Percentiles rank a stretch among this genome's conserved stretches.
These are phyloP conservation scores for Drosophila limbata DNA, from an alignment of 2,888 invertebrate species.

Conservation along the genomic window DNA sequence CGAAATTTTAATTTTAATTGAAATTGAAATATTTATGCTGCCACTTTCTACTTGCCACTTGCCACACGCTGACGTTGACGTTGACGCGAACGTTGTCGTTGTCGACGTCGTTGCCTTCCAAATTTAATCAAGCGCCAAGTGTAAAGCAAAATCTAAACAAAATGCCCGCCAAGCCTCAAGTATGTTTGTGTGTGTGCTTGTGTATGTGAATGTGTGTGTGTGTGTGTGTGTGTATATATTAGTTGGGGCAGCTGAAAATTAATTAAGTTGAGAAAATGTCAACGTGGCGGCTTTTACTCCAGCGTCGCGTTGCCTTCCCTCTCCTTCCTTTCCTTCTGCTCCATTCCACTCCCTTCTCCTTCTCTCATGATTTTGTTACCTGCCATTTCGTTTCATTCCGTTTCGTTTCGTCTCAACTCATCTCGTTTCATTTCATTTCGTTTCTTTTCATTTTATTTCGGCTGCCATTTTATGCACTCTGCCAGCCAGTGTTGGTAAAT, in stretches of 20 bases:
- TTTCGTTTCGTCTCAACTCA: slow-evolving; percentile 13
- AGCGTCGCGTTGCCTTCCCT: neutral
- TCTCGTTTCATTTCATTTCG: slow-evolving; percentile 10
- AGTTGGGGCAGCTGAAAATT: slow-evolving; percentile 70
- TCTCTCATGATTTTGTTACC: slow-evolving; percentile 38
- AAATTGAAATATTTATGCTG: slow-evolving; percentile 73
- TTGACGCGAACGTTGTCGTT: slow-evolving; percentile 11
- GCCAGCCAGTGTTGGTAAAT: slow-evolving; percentile 31
- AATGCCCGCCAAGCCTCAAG: slow-evolving; percentile 41
- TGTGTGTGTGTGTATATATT: slow-evolving; percentile 39
- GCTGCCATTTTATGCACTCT: slow-evolving; percentile 33
- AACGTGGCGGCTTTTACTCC: slow-evolving; percentile 66
- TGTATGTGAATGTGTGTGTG: neutral
- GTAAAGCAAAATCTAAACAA: slow-evolving; percentile 70
- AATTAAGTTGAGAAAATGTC: slow-evolving; percentile 80
- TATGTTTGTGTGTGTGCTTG: slow-evolving; percentile 21
- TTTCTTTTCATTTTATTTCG: slow-evolving; percentile 9
- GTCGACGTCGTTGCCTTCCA: slow-evolving; percentile 41
- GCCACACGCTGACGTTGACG: slow-evolving; percentile 35
- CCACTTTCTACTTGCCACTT: slow-evolving; percentile 38
- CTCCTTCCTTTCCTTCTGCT: neutral
- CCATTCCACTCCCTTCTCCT: neutral
- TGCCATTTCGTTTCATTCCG: slow-evolving; percentile 33
- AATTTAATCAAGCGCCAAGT: slow-evolving; percentile 74
- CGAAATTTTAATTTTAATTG: slow-evolving; percentile 66